Conservation (phyloP, 2,888 invertebrate species). For the Diaphora mendica region DNA sequence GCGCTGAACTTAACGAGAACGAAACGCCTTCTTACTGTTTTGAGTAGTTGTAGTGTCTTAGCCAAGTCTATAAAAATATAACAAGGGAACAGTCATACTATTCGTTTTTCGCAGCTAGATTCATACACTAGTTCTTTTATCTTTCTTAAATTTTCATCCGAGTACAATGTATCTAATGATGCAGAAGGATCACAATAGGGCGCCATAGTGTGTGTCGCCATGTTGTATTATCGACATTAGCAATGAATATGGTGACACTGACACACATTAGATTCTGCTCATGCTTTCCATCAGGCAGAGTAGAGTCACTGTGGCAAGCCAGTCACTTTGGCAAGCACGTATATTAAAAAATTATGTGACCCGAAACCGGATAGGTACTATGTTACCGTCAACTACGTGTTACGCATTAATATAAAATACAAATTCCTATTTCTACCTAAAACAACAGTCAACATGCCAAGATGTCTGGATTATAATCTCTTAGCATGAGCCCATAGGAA, state of each 20-base stretch:
- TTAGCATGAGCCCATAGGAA: neutral
- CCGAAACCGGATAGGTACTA: too few species aligned
- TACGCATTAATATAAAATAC: neutral
- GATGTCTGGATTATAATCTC: neutral
- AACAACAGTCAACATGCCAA: neutral
- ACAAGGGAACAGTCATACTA: neutral
- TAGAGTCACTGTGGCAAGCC: too few species aligned
- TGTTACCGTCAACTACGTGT: neutral
- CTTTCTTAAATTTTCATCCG: neutral
- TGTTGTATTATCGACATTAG: too few species aligned
- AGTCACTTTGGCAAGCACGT: too few species aligned
- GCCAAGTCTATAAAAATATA: neutral
- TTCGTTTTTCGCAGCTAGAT: too few species aligned
- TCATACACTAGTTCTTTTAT: too few species aligned
- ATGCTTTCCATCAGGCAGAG: too few species aligned
- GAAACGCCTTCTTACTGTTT: neutral
- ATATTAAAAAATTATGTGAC: too few species aligned
- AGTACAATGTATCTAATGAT: neutral
- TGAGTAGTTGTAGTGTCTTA: neutral
- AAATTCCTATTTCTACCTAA: neutral
- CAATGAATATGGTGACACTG: too few species aligned
- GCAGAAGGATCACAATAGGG: too few species aligned
- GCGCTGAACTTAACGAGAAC: neutral
- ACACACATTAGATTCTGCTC: too few species aligned
- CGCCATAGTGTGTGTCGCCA: too few species aligned